Conservation (phyloP, 2,797 vertebrate species). For the Masticophis lateralis region DNA sequence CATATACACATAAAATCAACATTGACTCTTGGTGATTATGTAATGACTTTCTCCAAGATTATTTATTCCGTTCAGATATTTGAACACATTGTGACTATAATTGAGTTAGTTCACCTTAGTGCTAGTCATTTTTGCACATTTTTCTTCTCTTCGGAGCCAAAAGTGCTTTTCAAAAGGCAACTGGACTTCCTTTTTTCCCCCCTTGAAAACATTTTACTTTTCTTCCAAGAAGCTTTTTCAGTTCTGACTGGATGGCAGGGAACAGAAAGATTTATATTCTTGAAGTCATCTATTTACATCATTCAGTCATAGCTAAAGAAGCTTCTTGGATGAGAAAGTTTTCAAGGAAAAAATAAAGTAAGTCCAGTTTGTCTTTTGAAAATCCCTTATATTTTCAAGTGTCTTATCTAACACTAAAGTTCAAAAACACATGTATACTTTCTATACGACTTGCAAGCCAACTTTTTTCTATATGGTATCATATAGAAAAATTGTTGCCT, state of each 20-base stretch:
- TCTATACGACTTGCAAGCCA: background rate
- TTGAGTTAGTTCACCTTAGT: background rate
- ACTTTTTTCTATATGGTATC: background rate
- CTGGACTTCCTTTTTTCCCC: background rate
- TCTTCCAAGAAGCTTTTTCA: background rate
- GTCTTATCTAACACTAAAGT: background rate
- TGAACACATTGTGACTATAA: background rate
- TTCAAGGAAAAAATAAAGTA: background rate
- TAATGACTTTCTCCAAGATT: background rate
- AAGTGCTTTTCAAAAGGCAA: background rate
- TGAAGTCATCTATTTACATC: background rate
- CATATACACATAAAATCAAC: background rate
- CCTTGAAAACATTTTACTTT: background rate
- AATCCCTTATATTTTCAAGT: background rate
- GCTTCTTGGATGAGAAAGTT: background rate
- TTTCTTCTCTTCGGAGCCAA: background rate
- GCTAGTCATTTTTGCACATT: background rate
- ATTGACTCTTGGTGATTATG: background rate
- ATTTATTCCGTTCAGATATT: background rate
- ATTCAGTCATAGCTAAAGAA: background rate
- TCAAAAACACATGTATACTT: background rate
- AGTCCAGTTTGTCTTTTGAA: background rate
- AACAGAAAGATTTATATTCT: background rate
- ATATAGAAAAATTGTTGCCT: background rate
- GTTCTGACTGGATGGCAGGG: background rate